Percentiles rank a stretch among this genome's conserved stretches.
Evolutionary conservation across 2,113 vertebrate genomes (phyloP).

Genomic region (Eurypyga helias): DNA sequence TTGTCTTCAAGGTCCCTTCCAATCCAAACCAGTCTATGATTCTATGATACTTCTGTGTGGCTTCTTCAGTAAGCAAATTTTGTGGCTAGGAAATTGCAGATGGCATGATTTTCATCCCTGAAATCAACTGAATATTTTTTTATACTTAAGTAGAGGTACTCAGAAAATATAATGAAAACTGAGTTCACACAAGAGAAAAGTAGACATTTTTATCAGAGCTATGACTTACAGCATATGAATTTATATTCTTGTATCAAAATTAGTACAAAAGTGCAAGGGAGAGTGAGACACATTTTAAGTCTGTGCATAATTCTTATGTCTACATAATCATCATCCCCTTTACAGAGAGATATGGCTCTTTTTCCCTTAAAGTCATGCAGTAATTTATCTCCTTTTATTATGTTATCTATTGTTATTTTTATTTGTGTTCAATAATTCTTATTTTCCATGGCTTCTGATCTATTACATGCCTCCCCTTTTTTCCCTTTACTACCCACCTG

Average conservation of each 20-base stretch:
- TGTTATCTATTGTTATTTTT: neutral
- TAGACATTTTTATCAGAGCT: neutral
- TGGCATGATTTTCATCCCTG: neutral
- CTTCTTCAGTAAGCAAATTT: neutral
- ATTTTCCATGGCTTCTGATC: neutral
- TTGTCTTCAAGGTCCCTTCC: too few species aligned
- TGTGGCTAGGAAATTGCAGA: neutral
- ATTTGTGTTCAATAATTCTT: neutral
- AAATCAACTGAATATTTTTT: neutral
- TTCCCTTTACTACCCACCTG: neutral
- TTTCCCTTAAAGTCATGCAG: neutral
- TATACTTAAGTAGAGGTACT: neutral
- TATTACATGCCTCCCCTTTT: neutral
- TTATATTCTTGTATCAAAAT: neutral
- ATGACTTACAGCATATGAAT: neutral
- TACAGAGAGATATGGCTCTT: neutral
- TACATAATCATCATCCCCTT: neutral
- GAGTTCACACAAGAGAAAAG: neutral
- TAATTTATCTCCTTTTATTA: neutral
- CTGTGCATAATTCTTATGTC: neutral
- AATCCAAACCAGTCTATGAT: too few species aligned
- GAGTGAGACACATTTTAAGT: neutral
- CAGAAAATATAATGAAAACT: neutral
- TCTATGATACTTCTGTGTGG: neutral
- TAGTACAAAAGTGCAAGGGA: neutral